These are phyloP conservation scores for Pogonocichla stellata DNA, from an alignment of 2,113 vertebrate genomes.

Conservation along the genomic window DNA sequence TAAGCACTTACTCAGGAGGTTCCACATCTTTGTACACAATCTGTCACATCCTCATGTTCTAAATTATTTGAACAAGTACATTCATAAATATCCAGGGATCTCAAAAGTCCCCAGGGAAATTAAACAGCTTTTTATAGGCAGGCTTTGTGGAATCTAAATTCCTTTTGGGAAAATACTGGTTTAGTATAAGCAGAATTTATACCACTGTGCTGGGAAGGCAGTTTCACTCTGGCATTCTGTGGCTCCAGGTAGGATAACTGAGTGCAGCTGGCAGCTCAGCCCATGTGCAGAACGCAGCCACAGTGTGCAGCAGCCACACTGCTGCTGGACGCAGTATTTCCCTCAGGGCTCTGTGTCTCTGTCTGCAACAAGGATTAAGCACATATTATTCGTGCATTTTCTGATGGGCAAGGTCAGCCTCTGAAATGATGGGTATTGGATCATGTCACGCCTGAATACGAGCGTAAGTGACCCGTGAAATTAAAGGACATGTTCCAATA, in stretches of 20 bases:
- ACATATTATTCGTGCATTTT: background rate
- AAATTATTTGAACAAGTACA: background rate
- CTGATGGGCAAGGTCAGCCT: conserved; percentile 8
- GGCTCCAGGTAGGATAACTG: background rate
- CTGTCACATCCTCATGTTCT: background rate
- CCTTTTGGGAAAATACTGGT: background rate
- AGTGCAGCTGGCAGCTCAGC: background rate
- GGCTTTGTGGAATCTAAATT: background rate
- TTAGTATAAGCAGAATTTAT: background rate
- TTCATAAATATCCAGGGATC: background rate
- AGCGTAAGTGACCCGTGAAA: background rate
- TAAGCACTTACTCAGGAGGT: background rate
- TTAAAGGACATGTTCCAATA: background rate
- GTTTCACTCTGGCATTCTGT: accelerated
- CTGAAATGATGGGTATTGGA: background rate
- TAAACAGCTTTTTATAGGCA: background rate
- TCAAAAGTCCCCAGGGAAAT: background rate
- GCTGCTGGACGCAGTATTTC: background rate
- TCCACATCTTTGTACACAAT: background rate
- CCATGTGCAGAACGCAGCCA: accelerated
- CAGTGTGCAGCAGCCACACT: background rate
- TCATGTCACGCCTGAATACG: background rate
- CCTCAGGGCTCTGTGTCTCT: background rate
- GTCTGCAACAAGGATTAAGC: background rate
- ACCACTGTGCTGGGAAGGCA: background rate